Evolutionary conservation across 2,888 invertebrate species (phyloP), one percentile per base, ranked within the genome.

Genomic region (Choristoneura rosaceana): DNA sequence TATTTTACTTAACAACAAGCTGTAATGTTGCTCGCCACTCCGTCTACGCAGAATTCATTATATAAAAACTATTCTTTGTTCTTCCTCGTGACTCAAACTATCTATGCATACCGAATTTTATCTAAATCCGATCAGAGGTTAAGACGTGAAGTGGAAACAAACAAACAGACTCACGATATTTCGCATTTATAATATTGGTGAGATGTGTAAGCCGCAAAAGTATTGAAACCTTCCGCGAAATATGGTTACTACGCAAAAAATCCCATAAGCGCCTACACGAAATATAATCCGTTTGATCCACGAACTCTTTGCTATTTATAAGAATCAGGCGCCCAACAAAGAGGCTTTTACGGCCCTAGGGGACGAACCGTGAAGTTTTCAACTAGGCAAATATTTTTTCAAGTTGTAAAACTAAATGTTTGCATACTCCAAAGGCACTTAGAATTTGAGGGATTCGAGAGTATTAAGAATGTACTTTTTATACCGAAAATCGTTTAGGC

Each of bases 301-400:
- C 67, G 47, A 67, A 55, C 67, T 67, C 62, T 43, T 67, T 52
- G 55, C 50, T 71, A 73, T 69, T 69, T 59, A 67, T 68, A 77
- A 76, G 79, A 82, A 80, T 82, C 81, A 67, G 77, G 69, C 71
- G 43, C 33, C 66, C 14, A 65, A 65, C 71, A 77, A 81, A 79
- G 75, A 81, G 81, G 80, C 79, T 82, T 79, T 78, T 71, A 84
- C 79, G 80, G 82, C 85, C 82, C 84, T 82, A 84, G 83, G 83
- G 81, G 83, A 81, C 79, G 78, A 76, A 62, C 77, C 76, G 76
- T 74, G 74, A 78, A 78, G 76, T 74, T 81, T 73, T 79, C 76
- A 75, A 76, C 76, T 77, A 76, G 66, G 80, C 79, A 86, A 87
- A 85, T 84, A 82, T 85, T 74, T 82, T 81, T 79, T 79, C 74